phyloP scores from a whole-genome alignment of 1,140 invertebrate genomes.

The Sitodiplosis mosellana region DNA sequence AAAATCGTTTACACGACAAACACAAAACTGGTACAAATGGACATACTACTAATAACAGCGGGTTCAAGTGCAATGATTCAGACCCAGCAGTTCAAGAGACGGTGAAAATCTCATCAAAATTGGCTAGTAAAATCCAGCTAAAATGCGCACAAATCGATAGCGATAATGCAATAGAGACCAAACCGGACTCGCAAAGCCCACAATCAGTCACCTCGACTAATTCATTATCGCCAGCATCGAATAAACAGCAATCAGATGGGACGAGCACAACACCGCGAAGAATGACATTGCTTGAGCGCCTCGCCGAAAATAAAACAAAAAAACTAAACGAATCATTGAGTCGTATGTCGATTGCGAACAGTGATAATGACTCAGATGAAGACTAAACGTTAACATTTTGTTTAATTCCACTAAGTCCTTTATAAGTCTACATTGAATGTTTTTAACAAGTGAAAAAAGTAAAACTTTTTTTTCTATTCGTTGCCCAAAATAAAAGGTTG shows the following conservation, averaged over 20 bases:
- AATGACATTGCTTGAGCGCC: conserved; percentile 12
- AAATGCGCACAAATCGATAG: neutral
- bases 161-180: neutral
- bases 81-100: neutral
- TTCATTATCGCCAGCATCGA: neutral
- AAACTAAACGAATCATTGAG: conserved; percentile 9
- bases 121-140: neutral
- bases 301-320: conserved; percentile 6
- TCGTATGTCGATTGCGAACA: no score
- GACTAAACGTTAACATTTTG: no score
- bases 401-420: no score
- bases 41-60: neutral
- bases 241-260: neutral
- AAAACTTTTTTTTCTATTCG: no score
- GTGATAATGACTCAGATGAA: no score
- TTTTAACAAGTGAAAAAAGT: no score
- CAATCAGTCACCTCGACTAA: neutral
- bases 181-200: neutral
- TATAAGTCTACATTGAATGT: no score
- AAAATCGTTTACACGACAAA: neutral
- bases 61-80: neutral
- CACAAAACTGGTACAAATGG: neutral
- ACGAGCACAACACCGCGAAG: neutral
- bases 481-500: no score
- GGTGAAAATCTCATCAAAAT: neutral